Percentiles rank a stretch among this genome's conserved stretches.
These are phyloP conservation scores for Hydrotaea diabolus DNA, from an alignment of 2,888 invertebrate genomes.

Conservation along the genomic window DNA sequence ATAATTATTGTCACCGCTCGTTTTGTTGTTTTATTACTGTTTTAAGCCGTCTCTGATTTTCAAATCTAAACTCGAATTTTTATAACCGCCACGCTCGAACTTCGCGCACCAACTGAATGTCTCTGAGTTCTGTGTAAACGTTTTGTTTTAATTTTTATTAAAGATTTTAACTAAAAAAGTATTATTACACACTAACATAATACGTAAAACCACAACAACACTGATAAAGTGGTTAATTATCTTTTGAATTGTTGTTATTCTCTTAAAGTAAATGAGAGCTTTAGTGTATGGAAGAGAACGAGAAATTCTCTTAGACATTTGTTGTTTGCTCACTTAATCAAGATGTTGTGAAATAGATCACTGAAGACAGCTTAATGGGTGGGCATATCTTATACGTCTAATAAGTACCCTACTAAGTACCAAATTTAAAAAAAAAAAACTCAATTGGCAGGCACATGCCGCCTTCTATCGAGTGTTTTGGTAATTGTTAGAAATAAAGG, in stretches of 20 bases:
- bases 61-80: not conserved
- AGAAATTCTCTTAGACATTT: conserved; percentile 3
- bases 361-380: no score
- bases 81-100: conserved; percentile 72
- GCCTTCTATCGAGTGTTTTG: no score
- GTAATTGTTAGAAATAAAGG: no score
- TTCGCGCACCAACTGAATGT: conserved; percentile 74
- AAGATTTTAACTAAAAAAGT: conserved; percentile 12
- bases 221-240: conserved; percentile 13
- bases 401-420: no score
- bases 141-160: conserved; percentile 22
- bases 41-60: no score
- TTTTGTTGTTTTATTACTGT: not conserved
- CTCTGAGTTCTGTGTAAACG: not conserved
- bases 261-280: no score
- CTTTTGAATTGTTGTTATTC: not conserved
- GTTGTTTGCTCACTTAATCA: not conserved
- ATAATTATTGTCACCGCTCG: not conserved
- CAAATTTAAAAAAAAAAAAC: no score
- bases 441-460: no score
- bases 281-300: no score
- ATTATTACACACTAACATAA: conserved; percentile 12
- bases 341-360: not conserved
- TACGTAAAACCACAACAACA: not conserved
- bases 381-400: no score